Conservation (phyloP, 1,140 invertebrate species). For the Hypsibius dujardini region DNA sequence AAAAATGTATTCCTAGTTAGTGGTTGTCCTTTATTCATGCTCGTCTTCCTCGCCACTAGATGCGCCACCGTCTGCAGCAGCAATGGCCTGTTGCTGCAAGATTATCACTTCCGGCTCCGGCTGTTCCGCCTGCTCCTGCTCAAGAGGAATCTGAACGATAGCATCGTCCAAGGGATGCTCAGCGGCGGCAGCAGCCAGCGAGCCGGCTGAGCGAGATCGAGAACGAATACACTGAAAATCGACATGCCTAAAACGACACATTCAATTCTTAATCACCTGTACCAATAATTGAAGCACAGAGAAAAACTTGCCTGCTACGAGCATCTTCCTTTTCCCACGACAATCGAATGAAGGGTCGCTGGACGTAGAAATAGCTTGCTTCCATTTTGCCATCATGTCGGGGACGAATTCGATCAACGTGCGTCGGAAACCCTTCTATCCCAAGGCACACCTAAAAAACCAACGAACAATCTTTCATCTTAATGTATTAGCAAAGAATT, state of each 20-base stretch:
- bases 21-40: constrained; percentile 2
- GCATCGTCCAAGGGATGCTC: constrained; percentile 17
- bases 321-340: constrained; percentile 99
- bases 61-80: background rate
- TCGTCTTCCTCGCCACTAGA: background rate
- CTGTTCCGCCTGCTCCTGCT: too few species aligned
- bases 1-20: too few species aligned
- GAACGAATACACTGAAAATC: constrained; percentile 57
- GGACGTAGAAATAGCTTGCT: constrained; percentile 52
- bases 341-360: constrained; percentile 98
- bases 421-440: constrained; percentile 13
- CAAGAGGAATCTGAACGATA: background rate
- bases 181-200: constrained; percentile 27
- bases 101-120: background rate
- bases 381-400: background rate
- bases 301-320: constrained; percentile 81
- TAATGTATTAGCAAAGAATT: too few species aligned
- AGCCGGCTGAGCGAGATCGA: constrained; percentile 34
- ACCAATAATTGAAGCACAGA: too few species aligned
- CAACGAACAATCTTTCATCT: too few species aligned
- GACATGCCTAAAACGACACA: too few species aligned
- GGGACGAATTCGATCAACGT: background rate
- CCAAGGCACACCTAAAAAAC: constrained; percentile 7
- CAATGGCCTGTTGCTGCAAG: background rate
- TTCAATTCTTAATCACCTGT: too few species aligned